Percentiles rank a stretch among this genome's conserved stretches.
These are phyloP conservation scores for Phorcus lineatus DNA, from an alignment of 2,888 invertebrate genomes.

Conservation along the genomic window DNA sequence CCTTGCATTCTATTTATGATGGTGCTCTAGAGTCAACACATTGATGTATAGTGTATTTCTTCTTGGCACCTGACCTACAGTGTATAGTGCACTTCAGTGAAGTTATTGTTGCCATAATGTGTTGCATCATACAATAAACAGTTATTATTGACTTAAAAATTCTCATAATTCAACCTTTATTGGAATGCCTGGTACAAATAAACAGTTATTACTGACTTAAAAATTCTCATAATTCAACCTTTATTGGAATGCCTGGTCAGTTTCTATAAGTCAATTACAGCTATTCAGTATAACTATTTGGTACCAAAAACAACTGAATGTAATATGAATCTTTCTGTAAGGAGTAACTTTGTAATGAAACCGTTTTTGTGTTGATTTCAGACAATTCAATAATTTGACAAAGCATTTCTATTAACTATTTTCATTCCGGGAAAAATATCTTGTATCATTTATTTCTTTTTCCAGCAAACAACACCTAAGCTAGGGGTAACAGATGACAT, in stretches of 20 bases:
- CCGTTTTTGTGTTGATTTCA: too few relatives aligned
- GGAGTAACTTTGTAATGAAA: too few relatives aligned
- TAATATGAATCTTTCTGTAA: neutral
- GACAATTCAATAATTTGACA: too few relatives aligned
- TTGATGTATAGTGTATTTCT: neutral
- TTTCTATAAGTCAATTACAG: too few relatives aligned
- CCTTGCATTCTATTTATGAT: neutral
- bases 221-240: neutral
- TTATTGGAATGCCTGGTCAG: too few relatives aligned
- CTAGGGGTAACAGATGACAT: conserved; percentile 84
- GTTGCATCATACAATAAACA: neutral
- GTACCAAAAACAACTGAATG: too few relatives aligned
- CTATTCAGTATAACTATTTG: too few relatives aligned
- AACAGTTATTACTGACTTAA: neutral
- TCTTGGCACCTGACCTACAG: neutral
- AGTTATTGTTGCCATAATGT: neutral
- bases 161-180: neutral
- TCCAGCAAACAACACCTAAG: conserved; percentile 63
- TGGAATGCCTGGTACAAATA: neutral
- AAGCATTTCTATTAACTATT: too few relatives aligned
- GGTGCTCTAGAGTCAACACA: neutral
- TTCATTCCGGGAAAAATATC: neutral
- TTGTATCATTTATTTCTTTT: conserved; percentile 22
- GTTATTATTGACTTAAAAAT: neutral
- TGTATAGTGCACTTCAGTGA: neutral